A percentile compares a stretch with the other conserved stretches of the same genome.
These are phyloP conservation scores for Altica lythri DNA, from an alignment of 2,888 invertebrate genomes.

Conservation along the genomic window DNA sequence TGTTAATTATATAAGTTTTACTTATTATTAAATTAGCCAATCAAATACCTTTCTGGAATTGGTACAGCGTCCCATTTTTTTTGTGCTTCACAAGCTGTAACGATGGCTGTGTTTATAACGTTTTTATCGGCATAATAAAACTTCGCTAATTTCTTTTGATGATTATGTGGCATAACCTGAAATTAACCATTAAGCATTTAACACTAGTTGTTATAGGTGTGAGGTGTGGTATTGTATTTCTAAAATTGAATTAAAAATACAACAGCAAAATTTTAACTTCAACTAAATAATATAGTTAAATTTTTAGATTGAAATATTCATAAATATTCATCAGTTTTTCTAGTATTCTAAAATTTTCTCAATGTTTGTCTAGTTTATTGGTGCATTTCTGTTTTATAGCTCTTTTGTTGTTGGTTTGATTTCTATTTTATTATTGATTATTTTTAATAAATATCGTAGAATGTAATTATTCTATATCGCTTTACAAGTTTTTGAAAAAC, in stretches of 20 bases:
- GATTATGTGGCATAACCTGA: conserved; percentile 84
- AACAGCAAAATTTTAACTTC: background rate
- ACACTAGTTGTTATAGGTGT: background rate
- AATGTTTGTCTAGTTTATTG: background rate
- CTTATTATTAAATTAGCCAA: too few relatives aligned
- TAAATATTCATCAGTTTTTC: too few relatives aligned
- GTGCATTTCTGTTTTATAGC: too few relatives aligned
- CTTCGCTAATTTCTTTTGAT: conserved; percentile 83
- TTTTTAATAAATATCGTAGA: too few relatives aligned
- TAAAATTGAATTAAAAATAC: background rate
- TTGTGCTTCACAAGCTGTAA: conserved; percentile 77
- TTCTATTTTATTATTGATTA: too few relatives aligned
- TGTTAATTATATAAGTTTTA: too few relatives aligned
- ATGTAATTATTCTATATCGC: too few relatives aligned
- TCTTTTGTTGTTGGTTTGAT: too few relatives aligned
- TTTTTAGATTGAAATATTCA: too few relatives aligned
- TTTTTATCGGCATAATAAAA: conserved; percentile 90
- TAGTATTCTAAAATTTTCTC: background rate
- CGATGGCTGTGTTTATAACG: conserved; percentile 83
- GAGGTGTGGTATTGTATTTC: too few relatives aligned
- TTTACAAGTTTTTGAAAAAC: too few relatives aligned
- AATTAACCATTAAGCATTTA: conserved; percentile 26
- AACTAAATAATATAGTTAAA: background rate
- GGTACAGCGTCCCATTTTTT: conserved; percentile 88
- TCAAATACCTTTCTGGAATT: conserved; percentile 69